Evolutionary conservation across 2,888 invertebrate genomes (phyloP), one percentile per base, ranked within the genome.

Genomic region (Callyntrura sp.): DNA sequence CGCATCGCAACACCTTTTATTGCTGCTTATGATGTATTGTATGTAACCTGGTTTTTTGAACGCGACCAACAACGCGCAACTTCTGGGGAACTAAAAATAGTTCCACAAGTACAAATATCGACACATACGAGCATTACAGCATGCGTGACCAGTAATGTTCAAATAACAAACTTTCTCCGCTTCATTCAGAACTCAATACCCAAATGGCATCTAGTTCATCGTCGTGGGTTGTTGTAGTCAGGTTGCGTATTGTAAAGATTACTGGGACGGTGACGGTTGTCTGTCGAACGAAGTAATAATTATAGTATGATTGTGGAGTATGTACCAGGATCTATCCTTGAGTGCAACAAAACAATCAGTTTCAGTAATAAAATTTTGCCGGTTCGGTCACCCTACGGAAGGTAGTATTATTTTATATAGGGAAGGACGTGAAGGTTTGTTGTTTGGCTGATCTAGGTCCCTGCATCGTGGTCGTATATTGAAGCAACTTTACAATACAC

Each of bases 31-130:
- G 35, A 17, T 35, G 4, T 43, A 9, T 43, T 68, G 35, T 65
- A 65, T 25, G 65, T 68, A 68, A 68, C 68, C 68, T 43, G 28
- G 65, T 11, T 65, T 65, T n/a, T n/a, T n/a, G n/a, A n/a, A 35
- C 65, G n/a, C 65, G 28, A 28, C n/a, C n/a, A n/a, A 23, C 60
- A 12, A 14, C 11, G 28, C 60, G 25, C 9, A 60, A 20, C 51
- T 5, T 12, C 51, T 5, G 9, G 28, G 65, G 65, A 28, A 65
- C 25, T 23, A 62, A 23, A 62, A 62, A 62, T 62, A 62, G 60
- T 62, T 62, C 11, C 20, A 23, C 60, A 17, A 25, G 11, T 12
- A 20, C 17, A 11, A 17, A 55, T n/a, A 55, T 55, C 12, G 51
- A 51, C n/a, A 55, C n/a, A 55, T 35, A 35, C 6, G 6, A 9